Evolutionary conservation across 2,797 vertebrate species (phyloP).

Genomic region (Neosalanx taihuensis): DNA sequence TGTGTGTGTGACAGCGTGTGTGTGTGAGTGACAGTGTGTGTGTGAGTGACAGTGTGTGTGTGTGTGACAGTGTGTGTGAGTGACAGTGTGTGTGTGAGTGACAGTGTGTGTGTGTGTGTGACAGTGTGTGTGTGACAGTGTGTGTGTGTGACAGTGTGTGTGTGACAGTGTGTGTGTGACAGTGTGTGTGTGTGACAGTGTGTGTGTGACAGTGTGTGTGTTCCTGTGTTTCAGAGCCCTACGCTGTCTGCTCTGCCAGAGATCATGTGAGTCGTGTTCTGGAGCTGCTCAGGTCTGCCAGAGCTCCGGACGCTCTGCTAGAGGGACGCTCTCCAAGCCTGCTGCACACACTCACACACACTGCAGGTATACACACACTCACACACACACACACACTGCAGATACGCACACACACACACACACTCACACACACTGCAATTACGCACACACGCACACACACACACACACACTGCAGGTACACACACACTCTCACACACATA

Average conservation of each 20-base stretch:
- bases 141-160: constrained; percentile 2
- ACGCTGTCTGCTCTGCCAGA: constrained; percentile 69
- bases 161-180: not conserved
- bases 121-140: not conserved
- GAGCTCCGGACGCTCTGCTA: constrained; percentile 73
- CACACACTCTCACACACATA: constrained; percentile 6
- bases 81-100: not conserved
- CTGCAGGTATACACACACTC: constrained; percentile 53
- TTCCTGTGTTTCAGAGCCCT: constrained; percentile 67
- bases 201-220: constrained; percentile 2
- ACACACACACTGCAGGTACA: constrained; percentile 6
- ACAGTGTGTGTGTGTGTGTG: not conserved
- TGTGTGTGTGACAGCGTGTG: too few relatives aligned
- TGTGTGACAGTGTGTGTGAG: not conserved
- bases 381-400: not conserved
- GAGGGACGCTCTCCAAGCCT: constrained; percentile 77
- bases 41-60: not conserved
- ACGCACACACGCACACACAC: not conserved
- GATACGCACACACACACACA: not conserved
- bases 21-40: not conserved
- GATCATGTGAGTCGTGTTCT: constrained; percentile 75
- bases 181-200: not conserved
- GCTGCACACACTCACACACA: constrained; percentile 68
- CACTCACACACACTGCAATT: not conserved
- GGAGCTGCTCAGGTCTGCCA: constrained; percentile 71